Evolutionary conservation across 2,888 invertebrate genomes (phyloP), one percentile per base, ranked within the genome.

Genomic region (Temnothorax ravouxi): DNA sequence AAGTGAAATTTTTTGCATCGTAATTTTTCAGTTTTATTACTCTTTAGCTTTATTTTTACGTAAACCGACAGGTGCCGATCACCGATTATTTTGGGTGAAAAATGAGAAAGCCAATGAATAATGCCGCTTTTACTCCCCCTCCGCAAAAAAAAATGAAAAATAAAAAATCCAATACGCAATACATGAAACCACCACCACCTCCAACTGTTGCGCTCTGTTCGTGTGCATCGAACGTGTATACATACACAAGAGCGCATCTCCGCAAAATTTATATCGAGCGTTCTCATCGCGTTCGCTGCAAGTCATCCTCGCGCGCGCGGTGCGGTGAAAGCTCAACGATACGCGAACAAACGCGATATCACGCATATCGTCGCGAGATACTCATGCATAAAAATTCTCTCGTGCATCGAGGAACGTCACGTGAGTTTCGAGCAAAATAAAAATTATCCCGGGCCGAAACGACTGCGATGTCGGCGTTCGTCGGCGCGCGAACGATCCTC

Each of bases 191-290:
- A 25, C 79, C 47, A 25, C 34, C 29, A 79, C 25, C 47, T 80
- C 72, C 47, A 72, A 59, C 79, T 56, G 72, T n/a, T 64, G 52
- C 72, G 44, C 25, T 47, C 54, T n/a, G 47, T 71, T 64, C 56
- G 56, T 41, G 71, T n/a, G 56, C 47, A 56, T 18, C 67, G 54
- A n/a, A 54, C 67, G 29, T 44, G 8, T 25, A 64, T 25, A 64
- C 6, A 6, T 6, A 66, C 64, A 62, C n/a, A n/a, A 52, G 29
- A 15, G 25, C 18, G 25, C 50, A 80, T 71, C 79, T 80, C 59
- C 38, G 79, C 18, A 34, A 71, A 72, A 80, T 80, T 80, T 71
- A 80, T 80, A 80, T 80, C 72, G 56, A 18, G 18, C 72, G 47
- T 59, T 47, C 34, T 80, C 72, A 69, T 77, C 77, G 77, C 71